Base-by-base conservation (phyloP, 1,140 invertebrate genomes). In the Brevipalpus yothersi region DNA sequence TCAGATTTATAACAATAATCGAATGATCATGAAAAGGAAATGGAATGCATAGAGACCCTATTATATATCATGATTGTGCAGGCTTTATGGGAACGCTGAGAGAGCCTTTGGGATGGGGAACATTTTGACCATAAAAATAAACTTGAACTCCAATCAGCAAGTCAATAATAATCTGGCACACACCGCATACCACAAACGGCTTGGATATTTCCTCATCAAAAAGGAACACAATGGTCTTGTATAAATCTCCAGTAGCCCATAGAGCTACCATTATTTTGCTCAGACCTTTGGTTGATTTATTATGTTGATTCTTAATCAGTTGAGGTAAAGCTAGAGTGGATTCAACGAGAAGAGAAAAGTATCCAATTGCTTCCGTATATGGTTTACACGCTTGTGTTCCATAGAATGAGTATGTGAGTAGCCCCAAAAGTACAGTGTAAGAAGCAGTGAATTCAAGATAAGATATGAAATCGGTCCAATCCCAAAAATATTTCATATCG, bases 191-290 rank as follows among this genome's bases (percentile, higher is more conserved):
- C 79, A 82, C 86, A 74, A 99, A 99, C 71, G 98, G 94, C 41
- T 84, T 73, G 1, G 94, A 93, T 12, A 89, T 84, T 63, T 83
- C 76, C 65, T 87, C 78, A 58, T 89, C 69, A 31, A 31, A 31
- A 60, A 96, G 76, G 73, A 97, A 99, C 71, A 98, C 98, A 57
- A 80, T 78, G 62, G 93, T 98, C 75, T 99, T 99, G 71, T 94
- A 97, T 49, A 92, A 73, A 76, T 99, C 94, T 65, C 79, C 79
- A 61, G 69, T 77, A 11, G 88, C 87, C 94, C 94, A 98, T 81
- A 97, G 87, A 19, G 85, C 73, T 43, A 98, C 93, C 93, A 97
- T 98, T 65, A 75, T 75, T 58, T 76, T 71, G 67, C 78, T 96
- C 91, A 96, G 95, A 69, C 92, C 92, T 68, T 82, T 79, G 10